Evolutionary conservation across 1,140 invertebrate genomes (phyloP).

Genomic region (Agrilus planipennis): DNA sequence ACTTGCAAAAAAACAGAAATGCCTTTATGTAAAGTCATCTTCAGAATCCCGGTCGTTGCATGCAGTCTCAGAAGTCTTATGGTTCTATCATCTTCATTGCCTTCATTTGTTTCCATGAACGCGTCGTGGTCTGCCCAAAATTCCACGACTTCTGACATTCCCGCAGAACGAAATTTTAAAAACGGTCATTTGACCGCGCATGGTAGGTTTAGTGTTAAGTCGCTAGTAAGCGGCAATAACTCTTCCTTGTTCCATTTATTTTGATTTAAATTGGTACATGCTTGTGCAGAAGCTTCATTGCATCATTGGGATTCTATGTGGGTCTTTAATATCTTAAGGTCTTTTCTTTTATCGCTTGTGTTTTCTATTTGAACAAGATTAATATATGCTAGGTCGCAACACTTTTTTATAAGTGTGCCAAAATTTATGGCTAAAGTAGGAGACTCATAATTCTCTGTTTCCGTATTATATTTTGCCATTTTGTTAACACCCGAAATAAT

Average conservation of each 20-base stretch:
- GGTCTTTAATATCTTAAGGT: conserved; percentile 10
- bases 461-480: conserved; percentile 3
- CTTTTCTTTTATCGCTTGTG: conserved; percentile 6
- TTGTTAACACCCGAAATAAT: background rate
- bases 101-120: too few species aligned
- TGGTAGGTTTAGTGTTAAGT: too few species aligned
- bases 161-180: too few species aligned
- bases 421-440: conserved; percentile 5
- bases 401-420: conserved; percentile 4
- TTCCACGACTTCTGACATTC: too few species aligned
- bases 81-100: too few species aligned
- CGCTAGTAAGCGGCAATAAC: conserved; percentile 5
- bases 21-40: too few species aligned
- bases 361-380: background rate
- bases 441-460: conserved; percentile 2
- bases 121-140: too few species aligned
- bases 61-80: too few species aligned
- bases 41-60: too few species aligned
- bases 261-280: conserved; percentile 10
- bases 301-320: conserved; percentile 12
- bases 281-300: conserved; percentile 5
- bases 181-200: too few species aligned
- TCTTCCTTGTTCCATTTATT: conserved; percentile 15
- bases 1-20: too few species aligned
- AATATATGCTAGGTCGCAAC: conserved; percentile 6